These are phyloP conservation scores for Cephus pygmeus DNA, from an alignment of 2,888 invertebrate species.

Conservation along the genomic window DNA sequence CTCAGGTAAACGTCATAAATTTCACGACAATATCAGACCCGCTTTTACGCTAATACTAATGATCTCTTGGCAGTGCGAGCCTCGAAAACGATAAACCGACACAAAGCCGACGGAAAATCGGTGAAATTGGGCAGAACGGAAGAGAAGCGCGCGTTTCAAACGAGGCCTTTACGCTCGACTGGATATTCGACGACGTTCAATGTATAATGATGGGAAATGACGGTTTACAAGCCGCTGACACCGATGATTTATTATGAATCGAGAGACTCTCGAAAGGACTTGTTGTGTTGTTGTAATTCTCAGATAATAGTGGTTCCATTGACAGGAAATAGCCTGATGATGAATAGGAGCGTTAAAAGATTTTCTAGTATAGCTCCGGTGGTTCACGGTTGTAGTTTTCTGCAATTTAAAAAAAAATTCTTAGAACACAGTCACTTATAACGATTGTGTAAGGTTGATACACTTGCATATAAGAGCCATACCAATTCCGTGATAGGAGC, in stretches of 20 bases:
- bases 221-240: constrained; percentile 51
- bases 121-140: constrained; percentile 64
- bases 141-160: constrained; percentile 12
- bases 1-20: constrained; percentile 52
- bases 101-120: constrained; percentile 58
- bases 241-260: constrained; percentile 46
- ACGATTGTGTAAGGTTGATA: background rate
- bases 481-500: constrained; percentile 48
- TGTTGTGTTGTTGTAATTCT: background rate
- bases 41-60: constrained; percentile 61
- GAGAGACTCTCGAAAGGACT: background rate
- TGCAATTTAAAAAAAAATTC: background rate
- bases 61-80: constrained; percentile 42
- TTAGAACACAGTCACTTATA: background rate
- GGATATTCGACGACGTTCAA: constrained; percentile 29
- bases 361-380: background rate
- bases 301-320: background rate
- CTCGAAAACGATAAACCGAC: constrained; percentile 54
- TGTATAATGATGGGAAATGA: constrained; percentile 50
- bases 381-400: background rate
- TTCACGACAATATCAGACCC: constrained; percentile 40
- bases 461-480: constrained; percentile 8
- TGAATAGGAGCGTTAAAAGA: background rate
- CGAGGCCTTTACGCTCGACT: background rate
- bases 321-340: background rate